Percentiles rank a stretch among this genome's conserved stretches.
Conservation (phyloP, 1,140 invertebrate genomes). For the Drosophila azteca region DNA sequence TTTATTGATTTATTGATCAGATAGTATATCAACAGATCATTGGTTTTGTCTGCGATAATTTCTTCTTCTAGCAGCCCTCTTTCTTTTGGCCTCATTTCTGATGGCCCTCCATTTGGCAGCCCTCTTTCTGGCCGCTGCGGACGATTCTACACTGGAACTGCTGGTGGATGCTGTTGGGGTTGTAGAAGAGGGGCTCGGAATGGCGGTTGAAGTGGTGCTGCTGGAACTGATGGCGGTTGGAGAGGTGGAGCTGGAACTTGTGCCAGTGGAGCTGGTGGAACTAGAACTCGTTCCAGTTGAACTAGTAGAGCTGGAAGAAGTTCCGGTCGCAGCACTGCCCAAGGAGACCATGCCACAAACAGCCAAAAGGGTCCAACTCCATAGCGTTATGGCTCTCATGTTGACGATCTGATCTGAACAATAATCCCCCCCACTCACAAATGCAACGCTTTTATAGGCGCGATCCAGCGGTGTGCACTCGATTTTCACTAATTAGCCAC, state of each 20-base stretch:
- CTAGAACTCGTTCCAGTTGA: no score
- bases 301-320: no score
- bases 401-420: neutral
- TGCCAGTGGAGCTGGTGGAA: no score
- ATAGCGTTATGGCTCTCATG: constrained; percentile 2
- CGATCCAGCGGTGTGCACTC: neutral
- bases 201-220: no score
- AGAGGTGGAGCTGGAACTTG: no score
- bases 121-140: neutral
- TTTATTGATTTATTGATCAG: neutral
- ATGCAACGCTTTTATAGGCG: constrained; percentile 10
- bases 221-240: no score
- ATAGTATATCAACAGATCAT: neutral
- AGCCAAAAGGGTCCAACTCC: constrained; percentile 1
- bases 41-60: neutral
- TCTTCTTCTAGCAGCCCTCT: neutral
- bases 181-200: no score
- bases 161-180: neutral
- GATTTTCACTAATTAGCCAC: neutral
- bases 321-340: no score
- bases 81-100: neutral
- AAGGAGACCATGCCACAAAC: no score
- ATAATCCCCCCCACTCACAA: neutral
- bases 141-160: neutral
- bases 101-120: neutral